Base-by-base conservation (phyloP, 1,140 invertebrate genomes). In the Apis cerana region DNA sequence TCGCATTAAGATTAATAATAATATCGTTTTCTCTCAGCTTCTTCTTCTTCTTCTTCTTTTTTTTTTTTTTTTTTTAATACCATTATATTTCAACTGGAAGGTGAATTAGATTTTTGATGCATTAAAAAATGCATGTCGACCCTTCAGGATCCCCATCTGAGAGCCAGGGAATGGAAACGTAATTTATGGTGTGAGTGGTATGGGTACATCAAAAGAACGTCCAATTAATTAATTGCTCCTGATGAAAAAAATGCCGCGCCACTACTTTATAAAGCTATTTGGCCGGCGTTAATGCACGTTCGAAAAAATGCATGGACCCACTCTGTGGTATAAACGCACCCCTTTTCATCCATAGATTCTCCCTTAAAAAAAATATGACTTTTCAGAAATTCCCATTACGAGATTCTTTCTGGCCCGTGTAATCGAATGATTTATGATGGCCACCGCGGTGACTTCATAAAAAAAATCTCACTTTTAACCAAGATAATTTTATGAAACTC, bases 161-260 rank as follows among this genome's bases (percentile, higher is more conserved):
- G 75, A 82, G 75, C 85, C 5, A 17, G 21, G 19, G 67, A 87
- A 50, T 77, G 81, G 50, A 17, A n/a, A 69, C 15, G 62, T 74
- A 84, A 87, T 84, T 87, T 87, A 86, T 43, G 5, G 33, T 43
- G 33, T 7, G 33, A 43, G 33, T 7, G 33, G 33, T 80, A 82
- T 67, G 75, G 75, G 61, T 52, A 71, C 80, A 76, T 83, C 85
- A 86, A 87, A 86, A 84, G 77, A 33, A 54, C 65, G 69, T 33
- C 58, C 75, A 83, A 87, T 84, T 75, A 83, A 87, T 84, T 75
- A 86, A 86, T 80, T 58, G 61, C 13, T n/a, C 12, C 11, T 17
- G 27, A 61, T 23, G 61, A 54, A 75, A 80, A 69, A 76, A 77
- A 72, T 59, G 58, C 58, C 17, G 17, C 17, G 21, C 3, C 13